A percentile compares a stretch with the other conserved stretches of the same genome.
Conservation (phyloP, 2,797 vertebrate species). For the Uromys caudimaculatus region DNA sequence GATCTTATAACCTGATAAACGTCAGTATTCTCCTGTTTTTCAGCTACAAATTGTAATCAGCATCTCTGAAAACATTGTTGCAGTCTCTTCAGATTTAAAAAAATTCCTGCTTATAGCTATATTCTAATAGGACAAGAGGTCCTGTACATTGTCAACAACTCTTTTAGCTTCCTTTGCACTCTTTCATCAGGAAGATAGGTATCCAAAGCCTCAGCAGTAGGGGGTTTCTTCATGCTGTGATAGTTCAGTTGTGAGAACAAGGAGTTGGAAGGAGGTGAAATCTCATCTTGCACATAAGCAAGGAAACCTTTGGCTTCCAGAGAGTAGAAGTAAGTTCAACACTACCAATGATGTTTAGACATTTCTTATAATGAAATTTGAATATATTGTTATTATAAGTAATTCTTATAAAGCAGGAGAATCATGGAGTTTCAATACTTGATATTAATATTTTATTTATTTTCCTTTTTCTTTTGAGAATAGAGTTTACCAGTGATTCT, state of each 20-base stretch:
- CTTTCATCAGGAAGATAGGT: slow-evolving; percentile 81
- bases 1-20: slow-evolving; percentile 84
- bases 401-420: slow-evolving; percentile 23
- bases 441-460: background rate
- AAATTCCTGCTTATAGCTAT: slow-evolving; percentile 72
- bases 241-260: slow-evolving; percentile 83
- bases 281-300: slow-evolving; percentile 82
- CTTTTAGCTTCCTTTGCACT: slow-evolving; percentile 74
- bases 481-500: background rate
- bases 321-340: slow-evolving; percentile 81
- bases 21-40: slow-evolving; percentile 83
- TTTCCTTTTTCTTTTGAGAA: background rate
- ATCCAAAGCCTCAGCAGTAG: slow-evolving; percentile 76
- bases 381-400: slow-evolving; percentile 70
- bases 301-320: slow-evolving; percentile 80
- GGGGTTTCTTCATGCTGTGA: slow-evolving; percentile 84
- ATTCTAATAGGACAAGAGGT: slow-evolving; percentile 82
- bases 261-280: slow-evolving; percentile 77
- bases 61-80: slow-evolving; percentile 86
- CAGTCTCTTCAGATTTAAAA: slow-evolving; percentile 83
- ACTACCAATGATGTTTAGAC: slow-evolving; percentile 72
- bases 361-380: slow-evolving; percentile 78
- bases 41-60: slow-evolving; percentile 83
- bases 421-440: slow-evolving; percentile 32
- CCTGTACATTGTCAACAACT: slow-evolving; percentile 85